Evolutionary conservation across 2,888 invertebrate genomes (phyloP).

Genomic region (Ophioninae sp.): DNA sequence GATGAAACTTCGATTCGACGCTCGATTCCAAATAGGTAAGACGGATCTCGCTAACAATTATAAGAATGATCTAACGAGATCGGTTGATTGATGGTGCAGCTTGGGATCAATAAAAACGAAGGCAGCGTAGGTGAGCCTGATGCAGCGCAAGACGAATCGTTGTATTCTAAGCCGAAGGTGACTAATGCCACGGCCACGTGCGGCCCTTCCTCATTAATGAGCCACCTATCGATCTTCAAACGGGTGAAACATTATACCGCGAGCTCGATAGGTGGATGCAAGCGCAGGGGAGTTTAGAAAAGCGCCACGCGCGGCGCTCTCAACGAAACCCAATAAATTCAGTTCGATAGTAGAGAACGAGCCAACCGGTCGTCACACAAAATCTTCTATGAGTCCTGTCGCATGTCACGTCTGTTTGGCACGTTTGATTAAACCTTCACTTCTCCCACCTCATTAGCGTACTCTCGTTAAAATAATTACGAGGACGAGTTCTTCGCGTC

Average conservation of each 20-base stretch:
- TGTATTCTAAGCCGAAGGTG: conserved; percentile 54
- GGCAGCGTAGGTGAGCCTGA: conserved; percentile 48
- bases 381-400: conserved; percentile 25
- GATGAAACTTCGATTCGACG: conserved; percentile 2
- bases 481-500: conserved; percentile 53
- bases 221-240: conserved; percentile 17
- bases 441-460: conserved; percentile 53
- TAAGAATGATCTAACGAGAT: conserved; percentile 53
- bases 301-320: neutral
- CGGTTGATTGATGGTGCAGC: conserved; percentile 17
- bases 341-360: conserved; percentile 10
- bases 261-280: neutral
- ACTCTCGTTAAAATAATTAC: conserved; percentile 54
- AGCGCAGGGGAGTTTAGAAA: neutral
- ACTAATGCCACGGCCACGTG: conserved; percentile 49
- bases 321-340: conserved; percentile 10
- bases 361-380: conserved; percentile 49
- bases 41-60: conserved; percentile 39
- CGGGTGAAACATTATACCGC: conserved; percentile 43
- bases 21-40: conserved; percentile 11
- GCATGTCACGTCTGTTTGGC: conserved; percentile 17
- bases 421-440: conserved; percentile 40
- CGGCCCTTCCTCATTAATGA: conserved; percentile 45
- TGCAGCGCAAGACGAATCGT: conserved; percentile 44
- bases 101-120: conserved; percentile 20